These are phyloP conservation scores for Turdus rufiventris DNA, from an alignment of 2,113 vertebrate genomes.

Conservation along the genomic window DNA sequence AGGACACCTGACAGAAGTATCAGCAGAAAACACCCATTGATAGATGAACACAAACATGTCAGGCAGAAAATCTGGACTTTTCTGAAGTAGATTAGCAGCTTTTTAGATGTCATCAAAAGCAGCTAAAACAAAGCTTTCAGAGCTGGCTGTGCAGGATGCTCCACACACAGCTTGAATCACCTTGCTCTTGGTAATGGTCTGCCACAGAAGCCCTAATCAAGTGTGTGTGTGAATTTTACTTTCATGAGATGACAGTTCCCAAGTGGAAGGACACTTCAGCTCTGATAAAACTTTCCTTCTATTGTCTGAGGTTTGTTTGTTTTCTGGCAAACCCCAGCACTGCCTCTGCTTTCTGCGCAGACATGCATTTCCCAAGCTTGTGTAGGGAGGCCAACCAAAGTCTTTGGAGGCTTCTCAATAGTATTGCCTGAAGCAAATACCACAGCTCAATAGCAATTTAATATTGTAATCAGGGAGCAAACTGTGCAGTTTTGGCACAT, in stretches of 20 bases:
- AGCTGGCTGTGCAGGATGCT: slow-evolving; percentile 22
- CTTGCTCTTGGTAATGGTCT: slow-evolving; percentile 39
- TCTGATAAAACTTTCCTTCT: slow-evolving; percentile 76
- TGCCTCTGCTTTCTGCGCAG: slow-evolving; percentile 65
- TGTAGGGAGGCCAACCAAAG: slow-evolving; percentile 68
- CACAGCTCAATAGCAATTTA: slow-evolving; percentile 79
- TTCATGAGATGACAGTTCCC: slow-evolving; percentile 72
- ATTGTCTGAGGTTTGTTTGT: slow-evolving; percentile 76
- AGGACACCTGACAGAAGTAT: neutral
- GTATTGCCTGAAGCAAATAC: slow-evolving; percentile 78
- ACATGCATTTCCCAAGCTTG: slow-evolving; percentile 66
- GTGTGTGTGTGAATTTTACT: slow-evolving; percentile 26
- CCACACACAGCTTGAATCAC: slow-evolving; percentile 34
- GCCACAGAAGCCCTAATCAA: slow-evolving; percentile 60
- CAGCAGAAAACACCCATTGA: slow-evolving; percentile 3
- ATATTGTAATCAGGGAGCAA: slow-evolving; percentile 80
- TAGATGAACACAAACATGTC: neutral
- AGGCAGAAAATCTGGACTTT: slow-evolving; percentile 12
- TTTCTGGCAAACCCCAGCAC: slow-evolving; percentile 74
- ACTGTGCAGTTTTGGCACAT: slow-evolving; percentile 79
- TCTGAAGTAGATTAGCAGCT: slow-evolving; percentile 22
- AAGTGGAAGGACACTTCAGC: slow-evolving; percentile 72
- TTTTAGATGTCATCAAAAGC: slow-evolving; percentile 51
- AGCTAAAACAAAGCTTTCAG: slow-evolving; percentile 58
- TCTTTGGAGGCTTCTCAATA: slow-evolving; percentile 77